Evolutionary conservation across 2,113 vertebrate species (phyloP).

Genomic region (Cottus gobio): DNA sequence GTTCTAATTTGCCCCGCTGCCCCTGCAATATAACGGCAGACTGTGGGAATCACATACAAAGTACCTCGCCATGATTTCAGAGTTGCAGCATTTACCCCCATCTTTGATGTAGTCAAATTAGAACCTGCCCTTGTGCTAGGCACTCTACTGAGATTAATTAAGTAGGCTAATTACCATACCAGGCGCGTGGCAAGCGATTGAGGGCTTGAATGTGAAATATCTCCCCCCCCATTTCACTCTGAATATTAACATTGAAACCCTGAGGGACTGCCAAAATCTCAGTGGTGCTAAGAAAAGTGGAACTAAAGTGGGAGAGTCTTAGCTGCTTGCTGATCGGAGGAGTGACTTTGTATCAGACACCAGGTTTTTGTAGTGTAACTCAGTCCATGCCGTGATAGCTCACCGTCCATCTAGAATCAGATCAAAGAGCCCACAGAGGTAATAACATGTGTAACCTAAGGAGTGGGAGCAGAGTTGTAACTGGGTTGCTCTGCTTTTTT

Average conservation of each 20-base stretch:
- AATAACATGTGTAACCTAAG: constrained; percentile 47
- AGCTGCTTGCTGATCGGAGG: constrained; percentile 36
- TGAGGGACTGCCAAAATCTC: constrained; percentile 75
- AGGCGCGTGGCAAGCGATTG: constrained; percentile 76
- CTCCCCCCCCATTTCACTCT: constrained; percentile 77
- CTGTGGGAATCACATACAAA: constrained; percentile 37
- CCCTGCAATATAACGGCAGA: constrained; percentile 30
- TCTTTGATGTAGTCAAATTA: constrained; percentile 74
- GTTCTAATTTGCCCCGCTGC: constrained; percentile 28
- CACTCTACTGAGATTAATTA: constrained; percentile 81
- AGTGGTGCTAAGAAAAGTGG: constrained; percentile 68
- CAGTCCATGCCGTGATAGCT: constrained; percentile 16
- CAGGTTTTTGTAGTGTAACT: constrained; percentile 15
- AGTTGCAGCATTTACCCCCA: constrained; percentile 55
- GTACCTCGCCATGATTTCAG: constrained; percentile 40
- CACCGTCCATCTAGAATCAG: constrained; percentile 34
- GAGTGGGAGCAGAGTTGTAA: constrained; percentile 44
- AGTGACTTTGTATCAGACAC: constrained; percentile 38
- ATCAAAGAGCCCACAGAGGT: constrained; percentile 58
- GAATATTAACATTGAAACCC: constrained; percentile 80
- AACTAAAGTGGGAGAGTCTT: constrained; percentile 65
- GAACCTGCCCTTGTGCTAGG: constrained; percentile 75
- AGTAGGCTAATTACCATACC: constrained; percentile 80
- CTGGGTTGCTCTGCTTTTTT: constrained; percentile 38
- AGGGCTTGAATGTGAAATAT: constrained; percentile 78